phyloP scores from a whole-genome alignment of 2,797 vertebrate species.

The Xyrichtys novacula region DNA sequence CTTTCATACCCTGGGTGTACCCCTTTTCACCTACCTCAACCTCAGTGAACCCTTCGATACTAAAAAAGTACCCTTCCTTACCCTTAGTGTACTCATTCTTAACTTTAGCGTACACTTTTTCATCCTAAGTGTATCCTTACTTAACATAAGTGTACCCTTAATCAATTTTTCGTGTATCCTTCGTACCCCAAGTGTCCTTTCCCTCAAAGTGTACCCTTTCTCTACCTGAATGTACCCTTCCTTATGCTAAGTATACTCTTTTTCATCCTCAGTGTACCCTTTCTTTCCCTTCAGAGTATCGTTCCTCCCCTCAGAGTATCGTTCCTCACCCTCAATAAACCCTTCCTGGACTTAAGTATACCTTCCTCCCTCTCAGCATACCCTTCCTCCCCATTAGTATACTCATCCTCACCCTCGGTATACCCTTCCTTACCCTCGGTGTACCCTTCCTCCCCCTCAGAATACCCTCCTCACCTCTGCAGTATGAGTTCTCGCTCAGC shows the following conservation, averaged over 20 bases:
- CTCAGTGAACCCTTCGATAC: not conserved
- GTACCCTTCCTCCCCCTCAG: not conserved
- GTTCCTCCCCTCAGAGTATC: not conserved
- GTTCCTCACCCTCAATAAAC: not conserved
- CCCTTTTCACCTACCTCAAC: no score
- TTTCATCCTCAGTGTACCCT: not conserved
- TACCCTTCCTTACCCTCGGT: not conserved
- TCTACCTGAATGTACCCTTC: not conserved
- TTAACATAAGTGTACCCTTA: not conserved
- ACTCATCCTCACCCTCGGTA: not conserved
- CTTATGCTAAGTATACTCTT: not conserved
- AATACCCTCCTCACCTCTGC: conserved; percentile 49
- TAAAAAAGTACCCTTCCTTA: not conserved
- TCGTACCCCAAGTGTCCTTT: not conserved
- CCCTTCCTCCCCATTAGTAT: not conserved
- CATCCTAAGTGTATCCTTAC: not conserved
- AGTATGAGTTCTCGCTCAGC: conserved; percentile 36
- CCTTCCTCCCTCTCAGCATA: not conserved
- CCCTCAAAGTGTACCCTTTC: not conserved
- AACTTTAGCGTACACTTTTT: not conserved
- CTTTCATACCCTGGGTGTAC: not conserved
- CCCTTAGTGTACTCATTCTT: not conserved
- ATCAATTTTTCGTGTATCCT: no score
- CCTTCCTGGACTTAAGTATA: no score
- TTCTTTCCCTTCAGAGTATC: not conserved